These are phyloP conservation scores for Stegostoma tigrinum DNA, from an alignment of 2,113 vertebrate species.

Conservation along the genomic window DNA sequence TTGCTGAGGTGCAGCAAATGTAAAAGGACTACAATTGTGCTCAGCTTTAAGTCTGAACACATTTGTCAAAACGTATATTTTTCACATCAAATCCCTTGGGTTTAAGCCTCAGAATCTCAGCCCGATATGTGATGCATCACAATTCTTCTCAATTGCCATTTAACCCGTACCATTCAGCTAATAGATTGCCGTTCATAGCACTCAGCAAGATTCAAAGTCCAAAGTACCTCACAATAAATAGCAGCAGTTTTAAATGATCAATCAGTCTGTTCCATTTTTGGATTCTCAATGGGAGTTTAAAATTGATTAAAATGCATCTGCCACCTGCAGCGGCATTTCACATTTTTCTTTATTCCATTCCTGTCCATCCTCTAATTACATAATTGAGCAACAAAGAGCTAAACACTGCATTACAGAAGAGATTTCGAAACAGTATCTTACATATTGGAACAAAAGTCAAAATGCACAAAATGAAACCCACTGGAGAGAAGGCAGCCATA, in stretches of 20 bases:
- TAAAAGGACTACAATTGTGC: neutral
- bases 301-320: neutral
- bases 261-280: neutral
- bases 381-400: neutral
- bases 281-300: neutral
- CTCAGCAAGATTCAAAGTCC: too few relatives aligned
- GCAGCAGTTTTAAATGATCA: neutral
- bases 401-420: neutral
- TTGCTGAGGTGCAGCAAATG: slow-evolving; percentile 1
- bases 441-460: too few relatives aligned
- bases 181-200: too few relatives aligned
- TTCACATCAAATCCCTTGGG: neutral
- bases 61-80: neutral
- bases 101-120: neutral
- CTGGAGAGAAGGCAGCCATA: neutral
- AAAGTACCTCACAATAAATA: neutral
- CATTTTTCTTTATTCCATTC: neutral
- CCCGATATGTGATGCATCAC: neutral
- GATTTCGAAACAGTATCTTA: neutral
- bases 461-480: neutral
- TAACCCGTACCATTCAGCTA: neutral
- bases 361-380: neutral
- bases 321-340: neutral
- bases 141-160: neutral
- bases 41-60: neutral